Conservation (phyloP, 2,797 vertebrate genomes). For the Danio albolineatus region DNA sequence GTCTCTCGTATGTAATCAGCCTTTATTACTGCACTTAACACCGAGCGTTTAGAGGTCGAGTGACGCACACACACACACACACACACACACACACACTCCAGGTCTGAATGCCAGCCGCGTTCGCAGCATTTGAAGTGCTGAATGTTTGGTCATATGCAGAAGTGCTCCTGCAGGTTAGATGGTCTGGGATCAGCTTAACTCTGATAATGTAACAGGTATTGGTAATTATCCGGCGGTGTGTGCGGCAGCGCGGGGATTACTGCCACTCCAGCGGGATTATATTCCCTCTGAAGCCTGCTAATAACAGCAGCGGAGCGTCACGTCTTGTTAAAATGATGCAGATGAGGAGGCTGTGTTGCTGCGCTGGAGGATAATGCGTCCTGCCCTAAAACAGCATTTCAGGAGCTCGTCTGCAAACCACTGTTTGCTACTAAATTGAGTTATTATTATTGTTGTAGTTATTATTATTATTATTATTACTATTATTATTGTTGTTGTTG, state of each 20-base stretch:
- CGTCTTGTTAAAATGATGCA: constrained; percentile 10
- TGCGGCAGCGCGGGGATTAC: constrained; percentile 21
- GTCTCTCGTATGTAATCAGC: neutral
- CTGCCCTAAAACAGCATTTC: neutral
- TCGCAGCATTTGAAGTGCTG: neutral
- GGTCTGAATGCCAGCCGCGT: neutral
- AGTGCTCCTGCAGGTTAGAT: neutral
- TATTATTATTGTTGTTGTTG: too few relatives aligned
- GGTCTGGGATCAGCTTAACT: constrained; percentile 2
- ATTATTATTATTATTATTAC: too few relatives aligned
- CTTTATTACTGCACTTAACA: neutral
- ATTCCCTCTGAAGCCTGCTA: constrained; percentile 45
- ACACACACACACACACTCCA: neutral
- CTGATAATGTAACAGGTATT: constrained; percentile 27
- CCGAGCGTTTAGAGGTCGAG: constrained; percentile 5
- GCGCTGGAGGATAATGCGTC: neutral
- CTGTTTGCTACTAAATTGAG: too few relatives aligned
- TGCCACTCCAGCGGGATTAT: constrained; percentile 44
- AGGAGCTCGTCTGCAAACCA: too few relatives aligned
- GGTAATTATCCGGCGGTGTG: constrained; percentile 2
- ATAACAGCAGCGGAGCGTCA: constrained; percentile 36
- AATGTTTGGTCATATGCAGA: neutral
- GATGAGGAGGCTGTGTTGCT: neutral
- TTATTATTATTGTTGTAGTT: too few relatives aligned
- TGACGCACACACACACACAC: neutral